Base-by-base conservation (phyloP, 1,140 invertebrate genomes). In the Oppia nitens region DNA sequence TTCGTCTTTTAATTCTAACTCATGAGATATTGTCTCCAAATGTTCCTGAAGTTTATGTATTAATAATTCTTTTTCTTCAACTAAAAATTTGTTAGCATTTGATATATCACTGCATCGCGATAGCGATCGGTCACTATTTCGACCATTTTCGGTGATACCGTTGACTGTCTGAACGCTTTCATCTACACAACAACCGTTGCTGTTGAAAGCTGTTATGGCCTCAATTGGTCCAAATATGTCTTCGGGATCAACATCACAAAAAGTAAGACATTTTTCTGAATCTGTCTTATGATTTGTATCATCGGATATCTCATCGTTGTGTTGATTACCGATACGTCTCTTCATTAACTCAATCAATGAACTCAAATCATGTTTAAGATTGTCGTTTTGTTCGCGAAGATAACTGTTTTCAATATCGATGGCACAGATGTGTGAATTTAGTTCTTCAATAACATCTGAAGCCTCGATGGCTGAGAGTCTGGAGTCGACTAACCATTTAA, bases 11-110 rank as follows among this genome's bases (percentile, higher is more conserved):
- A 25, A 21, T 50, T 50, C 4, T 9, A 50, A 12, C 24, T 50
- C 20, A 21, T 50, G 6, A 50, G 20, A 21, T 9, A 50, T 21
- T 9, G 49, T 21, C n/a, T 50, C 4, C n/a, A 50, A 50, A n/a
- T 50, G 20, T 50, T 20, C 20, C 24, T 50, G 49, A 9, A 50
- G 49, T 50, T 20, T 26, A 50, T 11, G 11, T 9, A 50, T n/a
- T n/a, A 50, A 50, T 50, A 50, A 12, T 12, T 50, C 49, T 50
- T 50, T 50, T 20, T 50, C 49, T 50, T 50, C 49, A 11, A 50
- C 49, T 26, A 50, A 21, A 40, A 40, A 40, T 17, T 40, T 40
- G 17, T 6, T 40, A 9, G 6, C 6, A 40, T 40, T 40, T 40
- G 32, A 40, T 6, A 40, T 17, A 40, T 6, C 6, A 40, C 32